Conservation (phyloP, 1,140 invertebrate genomes). For the Orius insidiosus region DNA sequence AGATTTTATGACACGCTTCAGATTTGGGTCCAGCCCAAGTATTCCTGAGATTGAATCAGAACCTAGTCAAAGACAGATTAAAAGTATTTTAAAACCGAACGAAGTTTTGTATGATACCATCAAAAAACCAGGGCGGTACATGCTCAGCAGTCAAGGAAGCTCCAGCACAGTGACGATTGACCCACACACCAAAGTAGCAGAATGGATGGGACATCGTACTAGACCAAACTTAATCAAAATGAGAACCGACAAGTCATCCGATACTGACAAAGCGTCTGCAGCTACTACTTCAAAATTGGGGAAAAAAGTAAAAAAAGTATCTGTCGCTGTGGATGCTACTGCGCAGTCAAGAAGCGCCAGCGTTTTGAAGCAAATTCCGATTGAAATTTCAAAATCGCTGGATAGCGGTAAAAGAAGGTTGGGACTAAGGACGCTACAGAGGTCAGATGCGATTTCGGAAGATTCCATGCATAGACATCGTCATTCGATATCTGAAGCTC, state of each 20-base stretch:
- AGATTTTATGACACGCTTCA: conserved; percentile 25
- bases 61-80: conserved; percentile 25
- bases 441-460: conserved; percentile 16
- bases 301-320: conserved; percentile 41
- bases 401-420: conserved; percentile 16
- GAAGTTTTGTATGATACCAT: conserved; percentile 38
- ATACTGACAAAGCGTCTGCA: conserved; percentile 17
- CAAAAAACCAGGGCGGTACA: conserved; percentile 37
- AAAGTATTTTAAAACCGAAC: conserved; percentile 33
- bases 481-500: conserved; percentile 49
- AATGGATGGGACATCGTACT: conserved; percentile 56
- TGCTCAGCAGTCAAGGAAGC: conserved; percentile 56
- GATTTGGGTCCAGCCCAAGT: conserved; percentile 20
- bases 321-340: conserved; percentile 55
- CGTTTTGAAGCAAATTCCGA: conserved; percentile 52
- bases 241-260: conserved; percentile 25
- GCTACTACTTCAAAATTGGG: conserved; percentile 9
- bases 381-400: conserved; percentile 43
- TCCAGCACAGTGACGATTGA: conserved; percentile 51
- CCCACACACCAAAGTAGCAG: conserved; percentile 63
- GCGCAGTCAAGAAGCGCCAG: conserved; percentile 48
- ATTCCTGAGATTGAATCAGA: conserved; percentile 19
- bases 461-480: conserved; percentile 28
- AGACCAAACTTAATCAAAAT: conserved; percentile 34
- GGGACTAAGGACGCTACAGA: conserved; percentile 11